phyloP scores from a whole-genome alignment of 2,797 vertebrate species.

The Platyrinchus mystaceus region DNA sequence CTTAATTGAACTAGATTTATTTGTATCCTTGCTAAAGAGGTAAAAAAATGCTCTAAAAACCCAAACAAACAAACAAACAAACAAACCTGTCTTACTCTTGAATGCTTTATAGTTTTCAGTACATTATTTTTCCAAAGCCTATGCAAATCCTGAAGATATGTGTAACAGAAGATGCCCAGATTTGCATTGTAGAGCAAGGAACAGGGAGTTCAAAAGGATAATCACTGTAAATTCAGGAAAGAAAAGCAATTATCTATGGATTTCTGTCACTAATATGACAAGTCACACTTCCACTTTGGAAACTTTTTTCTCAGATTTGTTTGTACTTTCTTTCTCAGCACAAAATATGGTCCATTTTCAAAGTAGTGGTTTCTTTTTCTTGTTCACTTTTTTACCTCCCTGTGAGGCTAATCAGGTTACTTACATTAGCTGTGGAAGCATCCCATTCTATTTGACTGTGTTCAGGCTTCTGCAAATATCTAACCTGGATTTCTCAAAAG shows the following conservation, averaged over 20 bases:
- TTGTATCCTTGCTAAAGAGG: not conserved
- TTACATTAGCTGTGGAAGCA: not conserved
- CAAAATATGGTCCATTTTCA: not conserved
- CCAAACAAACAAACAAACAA: no score
- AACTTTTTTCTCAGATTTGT: not conserved
- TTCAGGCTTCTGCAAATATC: not conserved
- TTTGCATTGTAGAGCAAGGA: not conserved
- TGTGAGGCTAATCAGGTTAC: not conserved
- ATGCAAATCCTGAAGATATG: not conserved
- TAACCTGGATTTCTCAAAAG: not conserved
- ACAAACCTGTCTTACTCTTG: not conserved
- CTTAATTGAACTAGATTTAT: not conserved
- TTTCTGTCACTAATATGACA: not conserved
- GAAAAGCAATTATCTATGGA: not conserved
- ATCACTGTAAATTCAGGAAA: not conserved
- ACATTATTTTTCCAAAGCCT: not conserved
- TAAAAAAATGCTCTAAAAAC: not conserved
- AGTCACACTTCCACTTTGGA: not conserved
- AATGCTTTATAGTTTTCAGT: not conserved
- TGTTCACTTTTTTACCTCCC: not conserved
- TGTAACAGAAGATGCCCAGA: not conserved
- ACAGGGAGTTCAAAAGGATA: not conserved
- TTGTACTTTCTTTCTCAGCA: not conserved
- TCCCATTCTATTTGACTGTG: not conserved
- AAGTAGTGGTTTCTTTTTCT: accelerated